These are phyloP conservation scores for Eciton burchellii DNA, from an alignment of 1,140 invertebrate species.

Conservation along the genomic window DNA sequence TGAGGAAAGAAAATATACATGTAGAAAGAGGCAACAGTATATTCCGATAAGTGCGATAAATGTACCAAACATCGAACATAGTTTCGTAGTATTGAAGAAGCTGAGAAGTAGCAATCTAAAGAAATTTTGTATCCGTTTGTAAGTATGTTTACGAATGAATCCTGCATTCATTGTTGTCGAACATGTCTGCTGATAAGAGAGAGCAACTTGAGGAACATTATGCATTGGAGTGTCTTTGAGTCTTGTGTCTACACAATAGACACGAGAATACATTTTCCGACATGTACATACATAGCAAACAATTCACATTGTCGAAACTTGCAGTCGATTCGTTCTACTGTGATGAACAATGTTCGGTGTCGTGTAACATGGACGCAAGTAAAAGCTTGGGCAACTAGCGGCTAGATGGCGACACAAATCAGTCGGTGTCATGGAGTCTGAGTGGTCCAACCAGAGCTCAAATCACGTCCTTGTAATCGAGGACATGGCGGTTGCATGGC, in stretches of 20 bases:
- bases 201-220: constrained; percentile 3
- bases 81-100: background rate
- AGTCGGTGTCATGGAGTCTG: constrained; percentile 71
- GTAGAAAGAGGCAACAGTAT: background rate
- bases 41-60: constrained; percentile 7
- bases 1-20: background rate
- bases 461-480: constrained; percentile 75
- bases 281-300: constrained; percentile 10
- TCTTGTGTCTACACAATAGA: background rate
- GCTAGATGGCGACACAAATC: constrained; percentile 83
- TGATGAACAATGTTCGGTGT: constrained; percentile 45
- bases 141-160: background rate
- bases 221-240: constrained; percentile 43
- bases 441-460: constrained; percentile 77
- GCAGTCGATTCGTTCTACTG: constrained; percentile 53
- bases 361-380: constrained; percentile 77
- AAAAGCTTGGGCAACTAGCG: constrained; percentile 73
- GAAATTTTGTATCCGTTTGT: background rate
- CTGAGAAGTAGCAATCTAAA: background rate
- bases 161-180: background rate
- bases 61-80: background rate
- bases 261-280: constrained; percentile 34
- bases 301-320: constrained; percentile 2
- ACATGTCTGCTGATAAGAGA: background rate
- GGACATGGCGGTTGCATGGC: constrained; percentile 69